phyloP scores from a whole-genome alignment of 1,140 invertebrate genomes.

The Drosophila novamexicana region DNA sequence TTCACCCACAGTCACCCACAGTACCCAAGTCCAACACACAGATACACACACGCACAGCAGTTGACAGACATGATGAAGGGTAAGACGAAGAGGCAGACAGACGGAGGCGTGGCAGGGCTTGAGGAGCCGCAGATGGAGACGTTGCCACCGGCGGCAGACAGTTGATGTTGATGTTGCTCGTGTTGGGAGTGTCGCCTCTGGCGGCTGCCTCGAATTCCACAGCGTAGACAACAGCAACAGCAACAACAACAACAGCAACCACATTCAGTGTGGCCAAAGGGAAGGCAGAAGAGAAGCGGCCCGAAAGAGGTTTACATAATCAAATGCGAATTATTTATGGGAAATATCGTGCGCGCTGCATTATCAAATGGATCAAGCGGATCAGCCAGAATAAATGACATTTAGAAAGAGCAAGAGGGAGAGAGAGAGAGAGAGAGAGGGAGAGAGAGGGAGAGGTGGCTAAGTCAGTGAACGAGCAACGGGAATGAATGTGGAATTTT shows the following conservation, averaged over 20 bases:
- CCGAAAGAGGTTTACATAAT: slow-evolving; percentile 63
- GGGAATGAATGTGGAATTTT: slow-evolving; percentile 3
- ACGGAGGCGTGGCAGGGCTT: too few species aligned
- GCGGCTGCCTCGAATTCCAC: slow-evolving; percentile 66
- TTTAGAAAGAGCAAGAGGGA: neutral
- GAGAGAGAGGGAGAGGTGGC: slow-evolving; percentile 1
- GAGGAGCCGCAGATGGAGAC: slow-evolving; percentile 17
- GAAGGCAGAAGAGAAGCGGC: neutral
- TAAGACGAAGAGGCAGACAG: too few species aligned
- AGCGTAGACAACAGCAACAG: slow-evolving; percentile 52
- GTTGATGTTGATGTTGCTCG: slow-evolving; percentile 26
- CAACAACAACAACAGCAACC: neutral
- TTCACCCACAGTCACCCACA: slow-evolving; percentile 21
- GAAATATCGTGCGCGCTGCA: slow-evolving; percentile 64
- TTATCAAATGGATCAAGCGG: slow-evolving; percentile 57
- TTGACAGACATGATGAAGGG: slow-evolving; percentile 6
- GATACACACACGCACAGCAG: neutral
- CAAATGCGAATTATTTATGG: slow-evolving; percentile 67
- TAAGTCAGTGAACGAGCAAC: slow-evolving; percentile 17
- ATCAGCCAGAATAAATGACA: slow-evolving; percentile 37
- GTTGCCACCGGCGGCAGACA: slow-evolving; percentile 37
- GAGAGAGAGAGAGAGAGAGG: neutral
- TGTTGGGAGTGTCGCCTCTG: slow-evolving; percentile 69
- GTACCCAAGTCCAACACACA: slow-evolving; percentile 7
- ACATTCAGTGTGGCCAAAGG: slow-evolving; percentile 9